Base-by-base conservation (phyloP, 2,888 invertebrate species). In the Caenorhabditis panamensis region DNA sequence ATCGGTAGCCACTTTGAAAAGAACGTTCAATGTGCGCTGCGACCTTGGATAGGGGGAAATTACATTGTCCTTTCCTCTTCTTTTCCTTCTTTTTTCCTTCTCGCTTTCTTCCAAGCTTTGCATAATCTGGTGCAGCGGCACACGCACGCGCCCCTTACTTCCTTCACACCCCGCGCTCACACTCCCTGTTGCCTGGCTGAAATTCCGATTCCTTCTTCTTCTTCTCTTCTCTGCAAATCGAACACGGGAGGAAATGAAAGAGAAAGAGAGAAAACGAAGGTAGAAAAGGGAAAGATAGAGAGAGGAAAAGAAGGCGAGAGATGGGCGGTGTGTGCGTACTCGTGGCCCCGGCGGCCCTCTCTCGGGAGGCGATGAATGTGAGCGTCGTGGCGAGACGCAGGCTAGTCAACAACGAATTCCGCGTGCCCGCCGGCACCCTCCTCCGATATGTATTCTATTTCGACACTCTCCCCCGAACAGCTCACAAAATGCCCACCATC, bases 281-380 rank as follows among this genome's bases (percentile, higher is more conserved):
- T 16, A 47, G 47, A 36, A 49, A 31, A 8, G 28, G 62, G n/a
- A n/a, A n/a, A n/a, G n/a, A n/a, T n/a, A 16, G 26, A 51, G 31
- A 56, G 44, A 22, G 36, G 31, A 31, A 66, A 44, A 53, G 44
- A 36, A 49, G 18, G 20, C 20, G 44, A 61, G 22, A 59, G 9
- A 53, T 28, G 26, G 28, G 37, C 31, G 36, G 20, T 90, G 89
- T 88, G 81, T 89, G 24, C 90, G 91, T 41, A 41, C 41, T 41
- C 87, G 84, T 90, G 47, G 95, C 98, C 4, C 92, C 99, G 66
- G n/a, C 49, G 49, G 49, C 49, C 49, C 49, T 49, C 49, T 41
- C 41, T 11, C 36, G 16, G 49, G 54, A n/a, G n/a, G 54, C 51
- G 54, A 24, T 13, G 54, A 54, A 54, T 4, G 54, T n/a, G 28